These are phyloP conservation scores for Neotoma lepida DNA, from an alignment of 2,113 vertebrate genomes.

Conservation along the genomic window DNA sequence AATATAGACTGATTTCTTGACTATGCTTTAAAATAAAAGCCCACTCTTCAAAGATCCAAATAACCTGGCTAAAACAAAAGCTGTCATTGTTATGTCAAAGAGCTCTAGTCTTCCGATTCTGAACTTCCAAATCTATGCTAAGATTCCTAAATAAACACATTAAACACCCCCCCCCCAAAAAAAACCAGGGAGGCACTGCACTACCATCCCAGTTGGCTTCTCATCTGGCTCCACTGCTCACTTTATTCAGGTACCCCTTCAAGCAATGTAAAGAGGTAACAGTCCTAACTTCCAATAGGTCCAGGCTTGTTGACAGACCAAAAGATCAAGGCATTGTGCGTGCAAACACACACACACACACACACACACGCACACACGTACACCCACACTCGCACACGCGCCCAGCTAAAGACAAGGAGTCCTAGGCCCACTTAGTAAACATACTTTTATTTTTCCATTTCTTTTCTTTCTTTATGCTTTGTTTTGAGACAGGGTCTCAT, in stretches of 20 bases:
- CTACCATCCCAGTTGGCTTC: not conserved
- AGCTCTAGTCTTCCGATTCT: not conserved
- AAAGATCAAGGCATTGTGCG: not conserved
- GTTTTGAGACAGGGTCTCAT: not conserved
- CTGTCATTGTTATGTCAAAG: slow-evolving; percentile 30
- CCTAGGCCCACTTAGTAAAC: not conserved
- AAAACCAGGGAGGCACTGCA: not conserved
- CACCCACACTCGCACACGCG: not conserved
- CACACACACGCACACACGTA: not conserved
- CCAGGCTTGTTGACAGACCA: not conserved
- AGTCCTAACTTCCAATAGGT: not conserved
- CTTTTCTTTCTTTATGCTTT: not conserved
- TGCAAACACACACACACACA: not conserved
- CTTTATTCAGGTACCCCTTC: slow-evolving; percentile 20
- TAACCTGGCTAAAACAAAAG: slow-evolving; percentile 54
- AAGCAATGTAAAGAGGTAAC: slow-evolving; percentile 62
- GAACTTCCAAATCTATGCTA: not conserved
- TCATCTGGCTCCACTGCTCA: not conserved
- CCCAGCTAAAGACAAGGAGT: not conserved
- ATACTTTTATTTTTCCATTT: not conserved
- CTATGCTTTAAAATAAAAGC: slow-evolving; percentile 19
- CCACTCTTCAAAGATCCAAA: slow-evolving; percentile 53
- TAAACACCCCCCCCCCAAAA: not conserved
- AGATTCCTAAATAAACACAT: not conserved
- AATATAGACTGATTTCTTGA: slow-evolving; percentile 38